Evolutionary conservation across 35 echinoderm and acorn worm genomes (phyloP), one percentile per base, ranked within the genome.

Genomic region (Amphiura filiformis): DNA sequence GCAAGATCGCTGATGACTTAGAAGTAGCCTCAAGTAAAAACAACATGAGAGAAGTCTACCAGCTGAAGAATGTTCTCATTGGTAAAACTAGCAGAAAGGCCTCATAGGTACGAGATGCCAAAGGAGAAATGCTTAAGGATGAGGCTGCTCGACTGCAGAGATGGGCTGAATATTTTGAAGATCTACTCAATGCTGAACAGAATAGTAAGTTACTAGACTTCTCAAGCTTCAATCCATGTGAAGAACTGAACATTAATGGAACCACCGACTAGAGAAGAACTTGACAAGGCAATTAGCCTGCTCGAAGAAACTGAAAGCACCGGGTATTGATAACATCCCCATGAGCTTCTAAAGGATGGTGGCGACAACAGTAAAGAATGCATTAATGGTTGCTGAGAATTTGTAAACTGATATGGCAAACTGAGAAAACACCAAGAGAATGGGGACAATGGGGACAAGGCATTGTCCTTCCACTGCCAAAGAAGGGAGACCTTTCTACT

Each of bases 31-130:
- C n/a, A n/a, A n/a, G n/a, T n/a, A n/a, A n/a, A n/a, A 82, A 82
- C 80, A 82, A 82, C 80, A 82, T 49, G 36, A 82, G 80, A 82
- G 40, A 82, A 35, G 80, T 82, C 3, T 82, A 82, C 32, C 80
- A 82, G 39, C 40, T 28, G 80, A 82, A 49, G 41, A 82, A 42
- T 35, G 44, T 49, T 18, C 9, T 70, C 17, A 30, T 70, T 13
- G 61, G 61, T 13, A 70, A 70, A 30, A 15, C 61, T 26, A 15
- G 11, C 37, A 82, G 28, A 32, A 41, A 35, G 18, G 37, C 39
- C 1, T n/a, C 80, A 40, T 39, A 82, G 39, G 44, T 82, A 18
- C 0, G 38, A 82, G 80, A 82, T 30, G 14, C 37, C 11, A 44
- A 82, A 15, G 40, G 30, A 3, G 31, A 20, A 13, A 82, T 82